phyloP scores from a whole-genome alignment of 2,113 vertebrate species.

The Uria lomvia region DNA sequence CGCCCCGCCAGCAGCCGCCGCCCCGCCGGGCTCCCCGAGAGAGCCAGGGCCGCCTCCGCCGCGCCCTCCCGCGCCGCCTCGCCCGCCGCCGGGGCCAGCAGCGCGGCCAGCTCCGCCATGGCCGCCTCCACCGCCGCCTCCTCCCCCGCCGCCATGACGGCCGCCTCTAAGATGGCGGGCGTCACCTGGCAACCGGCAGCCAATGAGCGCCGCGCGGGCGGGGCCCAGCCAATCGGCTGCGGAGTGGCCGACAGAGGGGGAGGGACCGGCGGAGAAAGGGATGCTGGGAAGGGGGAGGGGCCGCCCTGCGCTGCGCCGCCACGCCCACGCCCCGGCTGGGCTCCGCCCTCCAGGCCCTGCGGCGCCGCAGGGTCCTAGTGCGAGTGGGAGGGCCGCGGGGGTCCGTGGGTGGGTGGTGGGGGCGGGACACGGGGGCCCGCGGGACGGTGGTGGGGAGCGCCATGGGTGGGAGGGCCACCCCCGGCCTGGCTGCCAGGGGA shows the following conservation, averaged over 20 bases:
- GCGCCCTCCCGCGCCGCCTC: background rate
- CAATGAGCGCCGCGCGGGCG: fast-evolving
- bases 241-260: fast-evolving
- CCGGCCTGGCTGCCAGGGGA: background rate
- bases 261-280: fast-evolving
- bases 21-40: background rate
- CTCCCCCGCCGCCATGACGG: background rate
- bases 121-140: background rate
- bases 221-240: fast-evolving
- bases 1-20: background rate
- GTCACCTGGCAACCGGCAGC: background rate
- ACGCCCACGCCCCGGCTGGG: background rate
- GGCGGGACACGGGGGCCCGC: no score
- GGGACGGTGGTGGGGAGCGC: no score
- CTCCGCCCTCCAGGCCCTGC: background rate
- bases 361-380: background rate
- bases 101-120: fast-evolving
- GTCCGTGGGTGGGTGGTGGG: background rate
- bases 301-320: background rate
- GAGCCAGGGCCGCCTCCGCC: background rate
- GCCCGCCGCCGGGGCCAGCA: background rate
- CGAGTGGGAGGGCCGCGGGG: background rate
- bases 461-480: no score
- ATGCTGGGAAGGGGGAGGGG: background rate
- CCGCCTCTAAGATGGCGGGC: no score